Conservation (phyloP, 2,888 invertebrate genomes). For the Gastracanthus pulcherrimus region DNA sequence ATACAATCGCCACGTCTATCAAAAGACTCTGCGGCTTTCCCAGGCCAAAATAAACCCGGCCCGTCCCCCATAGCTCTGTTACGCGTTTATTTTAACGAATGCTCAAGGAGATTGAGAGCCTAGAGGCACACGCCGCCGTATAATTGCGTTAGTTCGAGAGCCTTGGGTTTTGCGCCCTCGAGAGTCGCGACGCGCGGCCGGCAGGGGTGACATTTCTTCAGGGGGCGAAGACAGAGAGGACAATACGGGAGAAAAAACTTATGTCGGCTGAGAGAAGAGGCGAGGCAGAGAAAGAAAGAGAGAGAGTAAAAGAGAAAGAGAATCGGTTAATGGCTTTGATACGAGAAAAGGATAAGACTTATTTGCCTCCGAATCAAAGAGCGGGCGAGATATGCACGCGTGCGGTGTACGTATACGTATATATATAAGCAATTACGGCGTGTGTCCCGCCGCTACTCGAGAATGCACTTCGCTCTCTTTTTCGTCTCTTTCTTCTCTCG, state of each 20-base stretch:
- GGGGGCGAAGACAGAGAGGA: constrained; percentile 59
- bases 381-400: constrained; percentile 56
- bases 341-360: constrained; percentile 72
- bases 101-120: constrained; percentile 65
- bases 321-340: constrained; percentile 72
- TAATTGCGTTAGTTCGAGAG: constrained; percentile 73
- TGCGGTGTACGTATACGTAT: background rate
- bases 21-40: constrained; percentile 1
- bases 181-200: constrained; percentile 38
- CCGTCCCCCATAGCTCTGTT: too few relatives aligned
- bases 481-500: constrained; percentile 13
- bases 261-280: constrained; percentile 11
- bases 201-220: constrained; percentile 70
- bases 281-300: constrained; percentile 26
- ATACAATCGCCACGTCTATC: background rate
- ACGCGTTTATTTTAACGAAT: constrained; percentile 70
- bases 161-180: constrained; percentile 59
- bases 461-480: constrained; percentile 55
- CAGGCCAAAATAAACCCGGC: background rate
- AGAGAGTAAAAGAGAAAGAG: constrained; percentile 58
- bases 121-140: constrained; percentile 48
- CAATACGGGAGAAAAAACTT: background rate
- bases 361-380: constrained; percentile 69
- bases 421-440: constrained; percentile 69
- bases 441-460: constrained; percentile 55